A percentile compares a stretch with the other conserved stretches of the same genome.
These are phyloP conservation scores for Neodiprion lecontei DNA, from an alignment of 1,140 invertebrate species.

Conservation along the genomic window DNA sequence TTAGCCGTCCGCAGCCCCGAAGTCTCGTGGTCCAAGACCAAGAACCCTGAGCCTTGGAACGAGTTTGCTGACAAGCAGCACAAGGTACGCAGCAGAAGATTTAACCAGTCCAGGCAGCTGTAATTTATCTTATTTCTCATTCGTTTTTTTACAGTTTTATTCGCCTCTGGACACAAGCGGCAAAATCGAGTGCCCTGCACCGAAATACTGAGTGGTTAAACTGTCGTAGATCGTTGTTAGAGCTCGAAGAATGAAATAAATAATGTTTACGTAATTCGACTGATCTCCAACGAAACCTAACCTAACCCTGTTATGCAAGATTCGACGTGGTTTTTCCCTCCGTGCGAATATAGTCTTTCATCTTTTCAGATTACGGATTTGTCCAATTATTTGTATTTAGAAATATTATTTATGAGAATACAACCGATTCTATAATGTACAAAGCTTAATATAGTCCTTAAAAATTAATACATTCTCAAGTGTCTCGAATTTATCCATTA, in stretches of 20 bases:
- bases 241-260: neutral
- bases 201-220: conserved; percentile 64
- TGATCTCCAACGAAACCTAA: neutral
- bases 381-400: neutral
- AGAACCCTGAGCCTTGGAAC: conserved; percentile 81
- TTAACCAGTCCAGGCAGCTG: neutral
- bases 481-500: no score
- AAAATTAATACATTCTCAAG: no score
- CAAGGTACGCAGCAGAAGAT: conserved; percentile 67
- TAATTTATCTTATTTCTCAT: conserved; percentile 15
- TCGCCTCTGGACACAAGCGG: conserved; percentile 69
- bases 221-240: neutral
- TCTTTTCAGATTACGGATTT: neutral
- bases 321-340: neutral
- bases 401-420: no score
- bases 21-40: conserved; percentile 76
- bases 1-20: conserved; percentile 79
- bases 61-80: conserved; percentile 81
- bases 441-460: no score
- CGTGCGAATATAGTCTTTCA: neutral
- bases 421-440: no score
- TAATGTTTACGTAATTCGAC: conserved; percentile 8
- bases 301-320: neutral
- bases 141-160: conserved; percentile 68
- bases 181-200: conserved; percentile 68